Conservation (phyloP, 2,888 invertebrate species). For the Amphiduros pacificus region DNA sequence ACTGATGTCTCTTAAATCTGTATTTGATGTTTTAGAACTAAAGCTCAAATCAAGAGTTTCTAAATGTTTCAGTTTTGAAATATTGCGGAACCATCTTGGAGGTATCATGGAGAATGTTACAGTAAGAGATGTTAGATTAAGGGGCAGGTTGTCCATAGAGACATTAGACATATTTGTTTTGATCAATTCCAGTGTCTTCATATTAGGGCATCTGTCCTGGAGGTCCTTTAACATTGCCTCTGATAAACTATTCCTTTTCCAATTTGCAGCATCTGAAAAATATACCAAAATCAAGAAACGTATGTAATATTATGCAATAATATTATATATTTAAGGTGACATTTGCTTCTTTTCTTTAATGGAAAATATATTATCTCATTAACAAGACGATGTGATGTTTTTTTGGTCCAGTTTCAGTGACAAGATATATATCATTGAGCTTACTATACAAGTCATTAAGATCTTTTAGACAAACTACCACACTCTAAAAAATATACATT, state of each 20-base stretch:
- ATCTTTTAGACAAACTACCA: too few relatives aligned
- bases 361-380: too few relatives aligned
- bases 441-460: too few relatives aligned
- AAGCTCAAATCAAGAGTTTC: constrained; percentile 9
- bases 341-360: too few relatives aligned
- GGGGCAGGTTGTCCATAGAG: not conserved
- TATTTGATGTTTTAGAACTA: constrained; percentile 11
- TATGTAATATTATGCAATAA: not conserved
- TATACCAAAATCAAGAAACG: constrained; percentile 17
- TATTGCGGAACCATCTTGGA: constrained; percentile 10
- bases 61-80: constrained; percentile 5
- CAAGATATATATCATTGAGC: too few relatives aligned
- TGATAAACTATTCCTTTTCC: constrained; percentile 39
- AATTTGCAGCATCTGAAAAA: constrained; percentile 31
- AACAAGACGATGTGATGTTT: too few relatives aligned
- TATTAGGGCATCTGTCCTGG: constrained; percentile 42
- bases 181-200: constrained; percentile 34
- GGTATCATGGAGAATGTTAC: constrained; percentile 13
- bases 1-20: constrained; percentile 9
- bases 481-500: too few relatives aligned
- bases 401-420: too few relatives aligned
- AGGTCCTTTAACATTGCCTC: constrained; percentile 46
- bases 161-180: constrained; percentile 22
- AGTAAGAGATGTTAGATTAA: not conserved
- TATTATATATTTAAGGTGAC: not conserved